Evolutionary conservation across 2,888 invertebrate genomes (phyloP), one percentile per base, ranked within the genome.

Genomic region (Boloria euphrosyne): DNA sequence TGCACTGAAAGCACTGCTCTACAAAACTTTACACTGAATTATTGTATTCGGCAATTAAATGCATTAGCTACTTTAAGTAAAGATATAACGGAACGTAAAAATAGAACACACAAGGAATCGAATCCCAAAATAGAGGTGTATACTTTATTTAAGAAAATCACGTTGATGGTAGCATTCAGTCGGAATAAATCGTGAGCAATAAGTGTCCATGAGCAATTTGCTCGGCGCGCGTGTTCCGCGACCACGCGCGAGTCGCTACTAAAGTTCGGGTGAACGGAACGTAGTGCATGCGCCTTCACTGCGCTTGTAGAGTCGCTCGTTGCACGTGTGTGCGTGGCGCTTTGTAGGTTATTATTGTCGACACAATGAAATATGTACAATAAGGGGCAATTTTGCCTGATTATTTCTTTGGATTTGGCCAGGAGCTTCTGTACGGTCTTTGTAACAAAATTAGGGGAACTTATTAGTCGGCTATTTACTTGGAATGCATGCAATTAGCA

Each of bases 1-100:
- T 85, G 84, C 89, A 90, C 90, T 88, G 84, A 89, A 88, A 88
- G 84, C 90, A 90, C 90, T 86, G 81, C 69, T 76, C 76, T 76
- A 76, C 68, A 81, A 78, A 88, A 90, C 89, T 89, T 87, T 86
- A 84, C 83, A 84, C 80, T 79, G 76, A 66, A 70, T 57, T 73
- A 66, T 63, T 59, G 58, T 59, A 66, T 70, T 68, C 22, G 57
- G 43, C 62, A 57, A 66, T 66, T 58, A 66, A 63, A 68, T 65
- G 55, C 58, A 60, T 65, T 66, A 66, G 59, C 64, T 71, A 69
- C 50, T 67, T 66, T 57, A n/a, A 74, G 70, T 74, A 73, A 76
- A 68, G 65, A 73, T 75, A 62, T 44, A 73, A 74, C 71, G 73
- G 78, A 76, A 69, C 73, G 69, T 67, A 71, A 68, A 76, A 76